phyloP scores from a whole-genome alignment of 2,113 vertebrate genomes.

The Myotis yumanensis region DNA sequence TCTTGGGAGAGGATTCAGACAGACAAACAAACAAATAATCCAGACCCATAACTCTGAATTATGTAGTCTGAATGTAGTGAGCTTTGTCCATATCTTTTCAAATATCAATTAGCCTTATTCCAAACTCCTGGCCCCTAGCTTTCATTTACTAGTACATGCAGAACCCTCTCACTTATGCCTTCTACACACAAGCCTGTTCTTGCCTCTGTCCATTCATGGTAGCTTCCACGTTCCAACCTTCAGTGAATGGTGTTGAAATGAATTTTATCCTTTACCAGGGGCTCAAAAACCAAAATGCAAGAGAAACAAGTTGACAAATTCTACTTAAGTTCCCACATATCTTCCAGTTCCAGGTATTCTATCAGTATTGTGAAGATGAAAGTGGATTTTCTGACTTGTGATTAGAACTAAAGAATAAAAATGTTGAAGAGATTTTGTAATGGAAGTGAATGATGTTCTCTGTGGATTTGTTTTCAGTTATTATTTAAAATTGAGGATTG shows the following conservation, averaged over 20 bases:
- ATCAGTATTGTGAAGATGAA: slow-evolving; percentile 27
- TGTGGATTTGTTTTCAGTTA: not conserved
- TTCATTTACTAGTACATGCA: not conserved
- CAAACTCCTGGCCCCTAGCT: not conserved
- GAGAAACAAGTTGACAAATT: slow-evolving; percentile 45
- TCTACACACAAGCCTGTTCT: not conserved
- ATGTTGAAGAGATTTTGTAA: slow-evolving; percentile 43
- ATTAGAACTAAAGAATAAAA: slow-evolving; percentile 60
- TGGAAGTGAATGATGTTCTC: not conserved
- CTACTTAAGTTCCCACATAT: not conserved
- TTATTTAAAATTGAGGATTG: not conserved
- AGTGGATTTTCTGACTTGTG: slow-evolving; percentile 17
- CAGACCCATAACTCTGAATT: not conserved
- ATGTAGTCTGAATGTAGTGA: not conserved
- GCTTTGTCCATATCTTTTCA: not conserved
- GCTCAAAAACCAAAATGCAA: slow-evolving; percentile 43
- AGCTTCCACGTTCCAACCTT: not conserved
- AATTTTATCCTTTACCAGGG: slow-evolving; percentile 15
- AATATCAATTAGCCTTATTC: not conserved
- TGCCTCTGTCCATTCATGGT: not conserved
- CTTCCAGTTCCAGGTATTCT: slow-evolving; percentile 30
- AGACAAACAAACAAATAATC: not conserved
- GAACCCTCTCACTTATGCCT: not conserved
- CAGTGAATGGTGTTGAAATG: slow-evolving; percentile 31
- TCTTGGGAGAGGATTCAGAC: too few relatives aligned